Base-by-base conservation (phyloP, 2,888 invertebrate species). In the Mycalesis mineus region DNA sequence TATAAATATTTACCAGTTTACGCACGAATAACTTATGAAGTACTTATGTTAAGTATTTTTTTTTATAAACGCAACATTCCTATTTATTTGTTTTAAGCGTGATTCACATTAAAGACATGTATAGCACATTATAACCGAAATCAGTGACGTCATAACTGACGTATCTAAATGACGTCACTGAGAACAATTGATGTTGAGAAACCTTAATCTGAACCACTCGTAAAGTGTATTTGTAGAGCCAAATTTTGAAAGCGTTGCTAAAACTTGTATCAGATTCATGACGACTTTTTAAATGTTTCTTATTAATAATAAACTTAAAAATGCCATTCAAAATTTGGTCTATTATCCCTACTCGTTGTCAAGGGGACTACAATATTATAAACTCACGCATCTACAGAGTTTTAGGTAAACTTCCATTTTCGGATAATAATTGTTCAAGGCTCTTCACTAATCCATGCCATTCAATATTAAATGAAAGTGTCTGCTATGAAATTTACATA, bases 11-110 rank as follows among this genome's bases (percentile, higher is more conserved):
- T 45, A 64, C 62, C 67, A 60, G 57, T 64, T 60, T 61, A 51
- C 58, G 62, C 60, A 57, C 61, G 57, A 66, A 64, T 64, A 66
- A 67, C 67, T 67, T 69, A 72, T 57, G 60, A 67, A 67, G 62
- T 72, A 70, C 65, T 53, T 68, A 67, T 13, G 47, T 67, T 70
- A 68, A 63, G 66, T 68, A 65, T 64, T 51, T 56, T 45, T 17
- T 41, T 40, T 17, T 36, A 48, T 15, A 9, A 47, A 47, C 13
- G 9, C 8, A 13, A 47, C 11, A 11, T 14, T 31, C 8, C 14
- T 47, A 15, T 31, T 33, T 11, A 41, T 28, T 31, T 14, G 11
- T 1, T 47, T 15, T 31, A 33, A 8, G 22, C 9, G 28, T 39
- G 37, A 39, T 39, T 39, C 22, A 28, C 8, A 37, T n/a, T 13